Evolutionary conservation across 1,140 invertebrate genomes (phyloP).

Genomic region (Apis laboriosa): DNA sequence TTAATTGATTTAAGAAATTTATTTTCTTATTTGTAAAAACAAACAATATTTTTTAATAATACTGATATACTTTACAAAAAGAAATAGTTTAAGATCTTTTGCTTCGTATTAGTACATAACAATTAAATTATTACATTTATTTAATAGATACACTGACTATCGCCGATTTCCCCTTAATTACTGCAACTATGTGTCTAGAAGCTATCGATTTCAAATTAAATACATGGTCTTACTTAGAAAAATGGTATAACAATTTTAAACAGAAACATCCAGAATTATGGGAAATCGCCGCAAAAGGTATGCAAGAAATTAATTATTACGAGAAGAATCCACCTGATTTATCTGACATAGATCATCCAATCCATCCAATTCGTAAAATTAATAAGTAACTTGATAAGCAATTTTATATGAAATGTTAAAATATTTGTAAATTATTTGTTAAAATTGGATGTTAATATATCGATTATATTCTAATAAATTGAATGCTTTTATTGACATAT

Average conservation of each 20-base stretch:
- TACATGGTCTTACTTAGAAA: slow-evolving; percentile 80
- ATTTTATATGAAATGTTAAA: neutral
- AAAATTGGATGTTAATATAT: neutral
- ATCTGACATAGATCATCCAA: slow-evolving; percentile 85
- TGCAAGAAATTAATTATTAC: slow-evolving; percentile 85
- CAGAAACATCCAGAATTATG: slow-evolving; percentile 85
- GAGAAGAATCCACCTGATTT: slow-evolving; percentile 87
- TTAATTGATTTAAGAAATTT: neutral
- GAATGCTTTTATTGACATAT: slow-evolving; percentile 43
- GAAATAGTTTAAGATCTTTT: neutral
- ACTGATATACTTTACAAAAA: neutral
- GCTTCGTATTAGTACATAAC: neutral
- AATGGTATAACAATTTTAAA: slow-evolving; percentile 88
- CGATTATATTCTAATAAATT: slow-evolving; percentile 14
- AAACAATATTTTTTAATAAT: neutral
- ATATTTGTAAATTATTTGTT: neutral
- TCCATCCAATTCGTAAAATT: slow-evolving; percentile 84
- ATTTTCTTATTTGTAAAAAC: slow-evolving; percentile 1
- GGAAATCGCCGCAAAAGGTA: slow-evolving; percentile 84
- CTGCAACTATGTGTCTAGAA: slow-evolving; percentile 87
- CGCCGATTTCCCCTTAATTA: slow-evolving; percentile 87
- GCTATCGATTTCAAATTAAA: slow-evolving; percentile 84
- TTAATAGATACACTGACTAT: slow-evolving; percentile 85
- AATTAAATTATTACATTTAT: slow-evolving; percentile 12
- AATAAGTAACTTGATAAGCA: neutral